Conservation (phyloP, 1,140 invertebrate species). For the Saccostrea cuccullata region DNA sequence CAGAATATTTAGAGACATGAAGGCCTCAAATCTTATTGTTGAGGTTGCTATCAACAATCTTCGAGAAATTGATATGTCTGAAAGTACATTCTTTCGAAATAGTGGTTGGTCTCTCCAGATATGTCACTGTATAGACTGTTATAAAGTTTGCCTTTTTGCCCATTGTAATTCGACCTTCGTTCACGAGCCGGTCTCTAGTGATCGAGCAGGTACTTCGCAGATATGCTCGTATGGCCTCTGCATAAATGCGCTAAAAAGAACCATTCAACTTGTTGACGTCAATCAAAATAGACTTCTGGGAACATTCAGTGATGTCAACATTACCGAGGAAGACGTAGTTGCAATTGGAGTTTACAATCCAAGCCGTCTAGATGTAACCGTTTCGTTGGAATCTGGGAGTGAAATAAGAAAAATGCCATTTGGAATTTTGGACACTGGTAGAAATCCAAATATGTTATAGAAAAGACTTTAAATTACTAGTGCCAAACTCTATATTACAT, state of each 20-base stretch:
- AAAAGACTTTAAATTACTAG: too few relatives aligned
- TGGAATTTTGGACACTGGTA: background rate
- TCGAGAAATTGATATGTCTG: background rate
- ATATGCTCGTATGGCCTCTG: background rate
- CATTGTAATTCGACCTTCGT: background rate
- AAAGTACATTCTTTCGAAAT: background rate
- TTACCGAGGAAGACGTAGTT: background rate
- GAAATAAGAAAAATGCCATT: background rate
- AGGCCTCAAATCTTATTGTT: background rate
- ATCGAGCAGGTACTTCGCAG: background rate
- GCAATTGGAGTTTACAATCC: background rate
- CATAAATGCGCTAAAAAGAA: background rate
- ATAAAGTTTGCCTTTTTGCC: background rate
- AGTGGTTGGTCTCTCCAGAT: background rate
- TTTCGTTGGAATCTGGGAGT: background rate
- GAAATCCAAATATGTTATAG: background rate
- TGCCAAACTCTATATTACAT: too few relatives aligned
- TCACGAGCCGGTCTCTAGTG: background rate
- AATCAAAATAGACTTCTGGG: background rate
- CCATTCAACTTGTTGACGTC: background rate
- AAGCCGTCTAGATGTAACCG: background rate
- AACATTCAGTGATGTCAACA: background rate
- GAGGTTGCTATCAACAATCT: background rate
- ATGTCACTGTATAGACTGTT: background rate
- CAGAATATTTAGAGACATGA: background rate